phyloP scores from a whole-genome alignment of 2,113 vertebrate species.

The Leuciscus idus region DNA sequence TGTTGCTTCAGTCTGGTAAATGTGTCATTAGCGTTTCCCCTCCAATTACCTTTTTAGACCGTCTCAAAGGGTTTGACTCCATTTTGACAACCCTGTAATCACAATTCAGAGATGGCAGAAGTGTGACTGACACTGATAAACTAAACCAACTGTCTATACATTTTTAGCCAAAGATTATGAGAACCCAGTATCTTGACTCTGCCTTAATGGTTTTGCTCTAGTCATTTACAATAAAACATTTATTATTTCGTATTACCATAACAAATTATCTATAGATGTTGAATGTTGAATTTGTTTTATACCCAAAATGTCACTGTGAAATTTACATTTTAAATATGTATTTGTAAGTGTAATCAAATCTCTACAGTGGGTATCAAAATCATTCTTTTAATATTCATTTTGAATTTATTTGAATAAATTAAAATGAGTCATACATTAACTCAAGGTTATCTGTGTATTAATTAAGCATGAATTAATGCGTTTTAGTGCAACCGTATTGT shows the following conservation, averaged over 20 bases:
- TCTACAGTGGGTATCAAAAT: no score
- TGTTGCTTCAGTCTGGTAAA: slow-evolving; percentile 44
- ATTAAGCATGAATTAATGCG: no score
- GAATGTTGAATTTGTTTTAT: not conserved
- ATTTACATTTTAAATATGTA: no score
- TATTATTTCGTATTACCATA: not conserved
- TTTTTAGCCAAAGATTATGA: slow-evolving; percentile 7
- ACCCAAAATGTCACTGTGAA: no score
- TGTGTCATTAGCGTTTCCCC: slow-evolving; percentile 33
- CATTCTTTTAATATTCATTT: no score
- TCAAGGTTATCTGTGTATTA: no score
- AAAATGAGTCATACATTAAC: no score
- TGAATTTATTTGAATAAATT: no score
- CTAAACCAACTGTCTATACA: not conserved
- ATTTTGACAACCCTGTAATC: slow-evolving; percentile 51
- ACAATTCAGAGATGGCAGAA: slow-evolving; percentile 43
- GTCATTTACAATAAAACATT: not conserved
- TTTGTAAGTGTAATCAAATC: no score
- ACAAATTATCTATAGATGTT: not conserved
- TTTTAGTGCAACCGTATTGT: no score
- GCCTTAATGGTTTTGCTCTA: not conserved
- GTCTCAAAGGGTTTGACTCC: slow-evolving; percentile 36
- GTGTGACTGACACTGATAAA: slow-evolving; percentile 36
- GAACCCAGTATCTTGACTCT: not conserved
- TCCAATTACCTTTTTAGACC: slow-evolving; percentile 36